Conservation (phyloP, 2,113 vertebrate genomes). For the Casuarius casuarius region DNA sequence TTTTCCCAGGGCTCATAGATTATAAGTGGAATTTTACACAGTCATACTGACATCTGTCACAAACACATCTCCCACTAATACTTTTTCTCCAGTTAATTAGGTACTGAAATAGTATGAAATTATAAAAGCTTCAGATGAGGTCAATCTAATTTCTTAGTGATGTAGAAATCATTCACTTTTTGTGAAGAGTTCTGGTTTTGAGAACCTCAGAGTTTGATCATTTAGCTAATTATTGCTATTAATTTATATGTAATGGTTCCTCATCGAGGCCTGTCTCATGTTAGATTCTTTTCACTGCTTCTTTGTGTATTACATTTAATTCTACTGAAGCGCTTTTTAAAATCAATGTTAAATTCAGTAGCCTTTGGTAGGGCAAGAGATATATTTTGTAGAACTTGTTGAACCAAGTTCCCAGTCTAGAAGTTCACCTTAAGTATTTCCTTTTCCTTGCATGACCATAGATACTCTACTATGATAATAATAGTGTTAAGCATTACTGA, state of each 20-base stretch:
- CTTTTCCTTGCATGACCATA: neutral
- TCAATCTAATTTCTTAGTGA: slow-evolving; percentile 46
- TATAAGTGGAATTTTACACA: slow-evolving; percentile 39
- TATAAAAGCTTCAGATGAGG: slow-evolving; percentile 29
- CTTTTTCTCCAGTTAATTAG: slow-evolving; percentile 12
- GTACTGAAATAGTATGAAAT: slow-evolving; percentile 15
- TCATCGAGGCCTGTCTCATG: neutral
- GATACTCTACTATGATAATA: neutral
- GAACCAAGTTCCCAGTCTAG: neutral
- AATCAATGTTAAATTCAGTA: neutral
- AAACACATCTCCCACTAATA: slow-evolving; percentile 36
- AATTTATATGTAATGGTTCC: neutral
- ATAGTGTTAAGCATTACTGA: neutral
- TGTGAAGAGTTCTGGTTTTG: neutral
- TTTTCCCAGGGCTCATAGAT: slow-evolving; percentile 7
- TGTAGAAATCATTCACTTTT: slow-evolving; percentile 6
- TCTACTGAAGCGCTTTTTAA: neutral
- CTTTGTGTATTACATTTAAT: neutral
- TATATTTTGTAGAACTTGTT: neutral
- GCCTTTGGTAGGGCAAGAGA: neutral
- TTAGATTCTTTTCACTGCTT: neutral
- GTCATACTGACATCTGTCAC: slow-evolving; percentile 18
- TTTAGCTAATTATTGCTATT: slow-evolving; percentile 39
- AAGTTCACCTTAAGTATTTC: neutral
- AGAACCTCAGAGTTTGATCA: neutral